A percentile compares a stretch with the other conserved stretches of the same genome.
phyloP scores from a whole-genome alignment of 2,888 invertebrate genomes.

The Chloroclystis v-ata region DNA sequence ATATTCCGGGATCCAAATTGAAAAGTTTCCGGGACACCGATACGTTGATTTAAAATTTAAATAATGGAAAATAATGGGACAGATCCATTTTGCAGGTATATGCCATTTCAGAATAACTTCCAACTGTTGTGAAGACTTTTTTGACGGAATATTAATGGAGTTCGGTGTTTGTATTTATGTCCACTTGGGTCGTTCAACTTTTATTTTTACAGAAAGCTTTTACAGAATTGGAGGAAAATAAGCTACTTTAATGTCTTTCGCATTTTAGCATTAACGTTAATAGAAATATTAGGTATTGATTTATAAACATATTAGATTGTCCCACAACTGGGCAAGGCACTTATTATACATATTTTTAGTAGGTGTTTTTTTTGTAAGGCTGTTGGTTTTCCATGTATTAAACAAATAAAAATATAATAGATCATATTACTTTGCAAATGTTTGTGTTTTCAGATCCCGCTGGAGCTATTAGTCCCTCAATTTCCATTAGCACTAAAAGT shows the following conservation, averaged over 20 bases:
- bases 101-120: conserved; percentile 19
- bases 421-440: too few relatives aligned
- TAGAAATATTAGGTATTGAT: too few relatives aligned
- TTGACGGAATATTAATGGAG: conserved; percentile 12
- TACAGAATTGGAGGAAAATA: too few relatives aligned
- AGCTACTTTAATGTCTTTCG: too few relatives aligned
- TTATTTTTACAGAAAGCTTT: neutral
- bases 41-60: conserved; percentile 44
- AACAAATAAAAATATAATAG: too few relatives aligned
- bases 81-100: conserved; percentile 18
- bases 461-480: conserved; percentile 13
- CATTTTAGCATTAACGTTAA: too few relatives aligned
- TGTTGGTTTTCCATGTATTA: too few relatives aligned
- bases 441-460: too few relatives aligned
- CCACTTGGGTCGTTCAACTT: neutral
- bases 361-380: too few relatives aligned
- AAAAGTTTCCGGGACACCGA: conserved; percentile 45
- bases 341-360: too few relatives aligned
- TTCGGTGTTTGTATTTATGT: neutral
- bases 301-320: too few relatives aligned
- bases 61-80: conserved; percentile 37
- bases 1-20: conserved; percentile 43
- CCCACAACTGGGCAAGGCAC: too few relatives aligned
- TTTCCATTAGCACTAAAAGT: conserved; percentile 19
- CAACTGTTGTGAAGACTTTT: conserved; percentile 15